A percentile compares a stretch with the other conserved stretches of the same genome.
Conservation (phyloP, 2,113 vertebrate species). For the Oxyruncus cristatus region DNA sequence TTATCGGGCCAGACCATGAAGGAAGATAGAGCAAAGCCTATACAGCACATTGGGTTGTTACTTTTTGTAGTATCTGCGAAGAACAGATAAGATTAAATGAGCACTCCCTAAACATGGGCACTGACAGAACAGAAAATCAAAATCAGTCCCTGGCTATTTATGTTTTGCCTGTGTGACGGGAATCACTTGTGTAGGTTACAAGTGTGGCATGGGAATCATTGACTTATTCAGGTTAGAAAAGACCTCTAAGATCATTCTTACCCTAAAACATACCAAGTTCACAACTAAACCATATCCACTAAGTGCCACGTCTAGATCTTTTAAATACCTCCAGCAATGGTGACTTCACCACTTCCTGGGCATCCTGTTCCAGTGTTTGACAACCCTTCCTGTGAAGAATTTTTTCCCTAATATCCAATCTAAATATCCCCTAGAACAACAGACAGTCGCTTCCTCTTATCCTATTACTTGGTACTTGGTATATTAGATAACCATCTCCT, state of each 20-base stretch:
- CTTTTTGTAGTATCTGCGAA: background rate
- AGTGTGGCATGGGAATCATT: background rate
- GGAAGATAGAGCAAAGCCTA: background rate
- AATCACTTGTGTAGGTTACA: background rate
- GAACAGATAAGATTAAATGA: background rate
- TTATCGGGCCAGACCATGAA: background rate
- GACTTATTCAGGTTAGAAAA: background rate
- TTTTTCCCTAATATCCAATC: background rate
- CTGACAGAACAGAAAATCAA: background rate
- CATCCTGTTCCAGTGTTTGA: background rate
- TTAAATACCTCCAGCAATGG: background rate
- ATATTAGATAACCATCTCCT: background rate
- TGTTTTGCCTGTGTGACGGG: background rate
- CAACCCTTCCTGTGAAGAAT: accelerated
- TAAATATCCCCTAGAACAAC: background rate
- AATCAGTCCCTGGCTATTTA: background rate
- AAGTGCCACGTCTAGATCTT: background rate
- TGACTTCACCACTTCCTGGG: background rate
- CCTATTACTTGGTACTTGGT: background rate
- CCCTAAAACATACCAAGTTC: background rate
- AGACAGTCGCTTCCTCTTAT: background rate
- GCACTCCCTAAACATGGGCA: background rate
- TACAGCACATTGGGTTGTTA: background rate
- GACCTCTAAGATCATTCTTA: background rate
- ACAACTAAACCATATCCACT: background rate